These are phyloP conservation scores for Epinephelus cyanopodus DNA, from an alignment of 2,113 vertebrate species.

Conservation along the genomic window DNA sequence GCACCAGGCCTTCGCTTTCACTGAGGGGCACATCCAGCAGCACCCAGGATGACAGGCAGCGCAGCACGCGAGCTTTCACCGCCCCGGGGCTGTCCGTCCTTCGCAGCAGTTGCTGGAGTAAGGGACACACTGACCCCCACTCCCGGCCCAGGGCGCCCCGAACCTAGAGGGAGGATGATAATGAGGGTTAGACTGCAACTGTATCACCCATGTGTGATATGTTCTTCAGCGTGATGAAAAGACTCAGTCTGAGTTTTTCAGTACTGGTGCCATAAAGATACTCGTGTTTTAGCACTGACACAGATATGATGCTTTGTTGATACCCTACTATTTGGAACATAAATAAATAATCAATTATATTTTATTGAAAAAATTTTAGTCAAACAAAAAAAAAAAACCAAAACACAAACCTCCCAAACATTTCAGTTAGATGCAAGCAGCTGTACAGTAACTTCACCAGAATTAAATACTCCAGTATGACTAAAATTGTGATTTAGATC, in stretches of 20 bases:
- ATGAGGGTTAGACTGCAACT: conserved; percentile 8
- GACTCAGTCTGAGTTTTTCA: neutral
- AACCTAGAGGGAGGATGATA: conserved; percentile 78
- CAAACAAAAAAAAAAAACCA: neutral
- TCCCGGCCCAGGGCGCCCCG: conserved; percentile 93
- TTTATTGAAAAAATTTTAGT: no score
- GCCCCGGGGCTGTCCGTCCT: conserved; percentile 94
- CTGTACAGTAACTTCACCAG: neutral
- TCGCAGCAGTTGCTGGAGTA: conserved; percentile 95
- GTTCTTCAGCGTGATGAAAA: neutral
- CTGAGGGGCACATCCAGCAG: conserved; percentile 95
- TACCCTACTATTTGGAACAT: neutral
- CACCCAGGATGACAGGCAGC: conserved; percentile 99
- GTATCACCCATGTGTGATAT: neutral
- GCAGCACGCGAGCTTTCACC: conserved; percentile 97
- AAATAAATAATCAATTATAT: neutral
- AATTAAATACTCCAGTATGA: neutral
- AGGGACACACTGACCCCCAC: conserved; percentile 92
- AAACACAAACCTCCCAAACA: no score
- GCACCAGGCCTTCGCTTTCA: conserved; percentile 95
- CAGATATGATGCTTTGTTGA: neutral
- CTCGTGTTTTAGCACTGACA: neutral
- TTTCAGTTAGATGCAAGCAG: no score
- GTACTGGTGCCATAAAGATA: neutral
- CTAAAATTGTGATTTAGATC: neutral